A percentile compares a stretch with the other conserved stretches of the same genome.
Evolutionary conservation across 2,797 vertebrate genomes (phyloP).

Genomic region (Vespertilio murinus): DNA sequence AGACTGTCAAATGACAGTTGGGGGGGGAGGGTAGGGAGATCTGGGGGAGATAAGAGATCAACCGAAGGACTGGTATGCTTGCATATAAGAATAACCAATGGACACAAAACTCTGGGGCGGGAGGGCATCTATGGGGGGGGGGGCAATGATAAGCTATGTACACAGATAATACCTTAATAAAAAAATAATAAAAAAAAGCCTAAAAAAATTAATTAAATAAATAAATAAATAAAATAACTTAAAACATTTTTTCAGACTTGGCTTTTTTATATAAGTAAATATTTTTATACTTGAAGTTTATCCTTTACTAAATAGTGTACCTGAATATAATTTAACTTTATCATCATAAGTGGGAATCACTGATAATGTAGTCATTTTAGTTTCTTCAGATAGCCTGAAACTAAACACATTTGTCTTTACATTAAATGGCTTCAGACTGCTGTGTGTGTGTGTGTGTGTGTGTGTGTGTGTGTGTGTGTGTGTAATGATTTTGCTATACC

Average conservation of each 20-base stretch:
- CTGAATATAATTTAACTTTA: conserved; percentile 72
- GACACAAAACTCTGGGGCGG: no score
- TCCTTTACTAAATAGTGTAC: conserved; percentile 53
- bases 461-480: no score
- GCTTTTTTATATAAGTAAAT: conserved; percentile 24
- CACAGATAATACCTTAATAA: no score
- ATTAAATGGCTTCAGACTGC: conserved; percentile 19
- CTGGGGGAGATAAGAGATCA: no score
- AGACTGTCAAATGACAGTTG: no score
- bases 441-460: neutral
- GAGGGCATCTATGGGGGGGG: no score
- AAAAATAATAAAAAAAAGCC: no score
- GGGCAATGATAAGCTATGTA: no score
- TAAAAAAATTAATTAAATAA: no score
- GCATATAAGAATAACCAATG: no score
- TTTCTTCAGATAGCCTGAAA: conserved; percentile 51
- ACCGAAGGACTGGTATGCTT: no score
- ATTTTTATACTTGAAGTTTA: conserved; percentile 72
- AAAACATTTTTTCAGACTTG: neutral
- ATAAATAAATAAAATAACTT: conserved; percentile 38
- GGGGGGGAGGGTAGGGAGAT: no score
- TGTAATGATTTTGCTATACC: neutral
- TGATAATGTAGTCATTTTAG: conserved; percentile 48
- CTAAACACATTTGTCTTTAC: neutral
- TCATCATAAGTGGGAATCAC: neutral